Conservation (phyloP, 2,888 invertebrate genomes). For the Ptycholaimellus sp. region DNA sequence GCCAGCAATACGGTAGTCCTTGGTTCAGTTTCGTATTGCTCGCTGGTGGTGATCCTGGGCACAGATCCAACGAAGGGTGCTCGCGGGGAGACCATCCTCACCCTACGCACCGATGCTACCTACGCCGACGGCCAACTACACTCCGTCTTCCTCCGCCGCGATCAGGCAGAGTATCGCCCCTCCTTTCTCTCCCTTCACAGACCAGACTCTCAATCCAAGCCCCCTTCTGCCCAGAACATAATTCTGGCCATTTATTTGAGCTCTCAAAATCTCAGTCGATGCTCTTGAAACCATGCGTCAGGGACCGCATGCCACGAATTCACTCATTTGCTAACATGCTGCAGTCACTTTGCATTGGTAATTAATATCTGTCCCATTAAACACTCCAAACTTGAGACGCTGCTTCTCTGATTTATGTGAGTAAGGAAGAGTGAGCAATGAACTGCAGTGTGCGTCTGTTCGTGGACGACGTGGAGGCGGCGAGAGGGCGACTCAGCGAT, state of each 20-base stretch:
- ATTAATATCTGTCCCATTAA: constrained; percentile 10
- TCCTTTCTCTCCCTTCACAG: neutral
- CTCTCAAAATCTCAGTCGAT: too few relatives aligned
- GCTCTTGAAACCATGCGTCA: too few relatives aligned
- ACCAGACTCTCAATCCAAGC: neutral
- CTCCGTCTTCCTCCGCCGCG: constrained; percentile 17
- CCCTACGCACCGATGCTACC: constrained; percentile 11
- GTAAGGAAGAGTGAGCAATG: too few relatives aligned
- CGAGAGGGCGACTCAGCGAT: constrained; percentile 12
- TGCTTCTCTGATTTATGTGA: constrained; percentile 2
- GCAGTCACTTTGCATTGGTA: constrained; percentile 4
- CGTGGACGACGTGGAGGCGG: constrained; percentile 25
- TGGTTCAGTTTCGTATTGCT: too few relatives aligned
- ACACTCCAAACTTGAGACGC: too few relatives aligned
- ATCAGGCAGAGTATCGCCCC: constrained; percentile 13
- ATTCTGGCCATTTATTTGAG: too few relatives aligned
- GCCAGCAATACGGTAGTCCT: too few relatives aligned
- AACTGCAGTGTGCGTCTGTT: constrained; percentile 20
- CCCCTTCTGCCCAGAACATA: too few relatives aligned
- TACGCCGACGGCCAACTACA: constrained; percentile 21
- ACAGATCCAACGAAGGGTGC: constrained; percentile 12
- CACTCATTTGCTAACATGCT: neutral
- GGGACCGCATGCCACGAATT: too few relatives aligned
- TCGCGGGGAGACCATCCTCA: constrained; percentile 8
- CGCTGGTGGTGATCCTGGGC: constrained; percentile 20